phyloP scores from a whole-genome alignment of 2,797 vertebrate genomes.

The Tapirus indicus region DNA sequence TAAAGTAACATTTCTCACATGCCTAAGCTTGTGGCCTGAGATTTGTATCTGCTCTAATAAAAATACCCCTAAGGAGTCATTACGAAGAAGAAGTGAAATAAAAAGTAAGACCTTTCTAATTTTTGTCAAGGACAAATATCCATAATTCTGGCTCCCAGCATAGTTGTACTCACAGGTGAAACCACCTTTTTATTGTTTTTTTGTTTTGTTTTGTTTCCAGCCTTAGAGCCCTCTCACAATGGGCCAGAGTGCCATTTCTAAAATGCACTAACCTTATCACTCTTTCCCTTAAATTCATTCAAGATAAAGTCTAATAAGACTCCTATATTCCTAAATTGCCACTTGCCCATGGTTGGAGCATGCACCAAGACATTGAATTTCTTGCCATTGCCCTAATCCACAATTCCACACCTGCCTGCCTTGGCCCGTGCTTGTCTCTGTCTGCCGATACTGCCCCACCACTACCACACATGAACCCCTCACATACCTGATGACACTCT shows the following conservation, averaged over 20 bases:
- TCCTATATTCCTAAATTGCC: not conserved
- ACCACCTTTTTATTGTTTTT: not conserved
- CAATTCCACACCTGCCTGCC: not conserved
- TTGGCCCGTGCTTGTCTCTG: not conserved
- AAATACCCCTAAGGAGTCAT: rapidly evolving
- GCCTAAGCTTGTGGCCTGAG: not conserved
- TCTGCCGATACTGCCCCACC: too few species aligned
- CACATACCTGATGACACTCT: not conserved
- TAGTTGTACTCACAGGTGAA: not conserved
- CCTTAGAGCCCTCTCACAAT: too few species aligned
- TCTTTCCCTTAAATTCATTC: not conserved
- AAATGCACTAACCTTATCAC: not conserved
- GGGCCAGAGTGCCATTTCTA: not conserved
- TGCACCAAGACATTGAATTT: not conserved
- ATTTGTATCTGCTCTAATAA: not conserved
- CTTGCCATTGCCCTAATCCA: not conserved
- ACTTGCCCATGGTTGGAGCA: rapidly evolving
- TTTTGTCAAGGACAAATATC: not conserved
- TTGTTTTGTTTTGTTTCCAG: not conserved
- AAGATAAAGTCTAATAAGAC: not conserved
- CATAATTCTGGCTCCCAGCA: too few species aligned
- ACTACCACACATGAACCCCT: not conserved
- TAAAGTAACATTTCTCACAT: not conserved
- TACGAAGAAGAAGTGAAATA: not conserved
- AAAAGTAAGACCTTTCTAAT: not conserved